Evolutionary conservation across 1,140 invertebrate genomes (phyloP).

Genomic region (Calliopsis andreniformis): DNA sequence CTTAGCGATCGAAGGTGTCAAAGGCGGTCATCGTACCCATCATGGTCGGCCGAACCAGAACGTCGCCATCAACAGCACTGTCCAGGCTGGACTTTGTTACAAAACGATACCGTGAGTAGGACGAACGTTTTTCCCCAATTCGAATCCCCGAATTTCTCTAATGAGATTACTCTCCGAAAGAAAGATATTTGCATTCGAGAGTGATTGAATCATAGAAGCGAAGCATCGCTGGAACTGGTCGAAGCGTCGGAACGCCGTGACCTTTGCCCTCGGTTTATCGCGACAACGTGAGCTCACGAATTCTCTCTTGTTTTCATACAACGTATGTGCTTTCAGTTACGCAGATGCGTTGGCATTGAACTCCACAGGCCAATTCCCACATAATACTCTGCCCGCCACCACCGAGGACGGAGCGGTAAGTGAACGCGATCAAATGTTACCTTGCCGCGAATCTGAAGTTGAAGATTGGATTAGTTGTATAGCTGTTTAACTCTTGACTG

Average conservation of each 20-base stretch:
- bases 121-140: no score
- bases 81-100: conserved; percentile 73
- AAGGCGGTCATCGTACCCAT: conserved; percentile 56
- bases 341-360: conserved; percentile 49
- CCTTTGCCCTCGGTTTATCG: conserved; percentile 14
- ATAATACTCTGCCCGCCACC: conserved; percentile 54
- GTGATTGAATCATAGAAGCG: no score
- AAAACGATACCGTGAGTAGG: conserved; percentile 76
- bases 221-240: no score
- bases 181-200: no score
- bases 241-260: neutral
- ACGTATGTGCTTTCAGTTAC: conserved; percentile 48
- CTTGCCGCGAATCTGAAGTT: no score
- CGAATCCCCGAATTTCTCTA: no score
- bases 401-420: conserved; percentile 29
- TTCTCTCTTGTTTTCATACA: neutral
- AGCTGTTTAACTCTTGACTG: no score
- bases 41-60: conserved; percentile 9
- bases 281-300: neutral
- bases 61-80: conserved; percentile 29
- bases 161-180: no score
- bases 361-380: conserved; percentile 40
- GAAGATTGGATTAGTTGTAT: no score
- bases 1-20: conserved; percentile 64
- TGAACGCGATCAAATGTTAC: neutral